Base-by-base conservation (phyloP, 2,797 vertebrate species). In the Periophthalmus magnuspinnatus region DNA sequence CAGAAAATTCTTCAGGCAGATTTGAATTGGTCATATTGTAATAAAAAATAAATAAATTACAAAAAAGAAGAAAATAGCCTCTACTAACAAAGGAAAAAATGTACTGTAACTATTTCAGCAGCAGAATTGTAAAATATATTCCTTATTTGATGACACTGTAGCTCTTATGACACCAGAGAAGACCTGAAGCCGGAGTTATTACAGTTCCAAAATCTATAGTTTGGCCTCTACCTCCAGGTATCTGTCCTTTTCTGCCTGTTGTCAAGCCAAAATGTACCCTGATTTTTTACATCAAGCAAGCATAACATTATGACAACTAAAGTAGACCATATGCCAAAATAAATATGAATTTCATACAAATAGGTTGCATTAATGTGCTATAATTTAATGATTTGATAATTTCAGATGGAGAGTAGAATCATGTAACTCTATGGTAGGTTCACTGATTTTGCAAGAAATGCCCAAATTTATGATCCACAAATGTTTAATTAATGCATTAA, bases 161-260 rank as follows among this genome's bases (percentile, higher is more conserved):
- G 93, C 87, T 93, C 90, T 65, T 94, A 94, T 89, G 75, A 90
- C 86, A 94, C 93, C 71, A 77, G 84, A 78, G 93, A 93, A 79
- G 88, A 82, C 74, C 78, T 60, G 82, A 90, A 83, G 86, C 76
- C 77, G 69, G 86, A 84, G 70, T 88, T 92, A 76, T 86, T 89
- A 84, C 84, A 81, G 71, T 84, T 88, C 89, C 84, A 88, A 88
- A 87, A 67, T 82, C 69, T 86, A 74, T 89, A 89, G 81, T 71
- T 88, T 80, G 50, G 68, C 79, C 6, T 45, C 77, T 61, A 69
- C 63, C 65, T 52, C 38, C 78, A 93, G 93, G 92, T 94, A 94
- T 84, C 67, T 72, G 59, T 78, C 65, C 19, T 38, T 81, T 81
- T 41, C 71, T 80, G 55, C 38, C 17, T 65, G 62, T 65, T 65